phyloP scores from a whole-genome alignment of 2,113 vertebrate species.

The Alligator mississippiensis region DNA sequence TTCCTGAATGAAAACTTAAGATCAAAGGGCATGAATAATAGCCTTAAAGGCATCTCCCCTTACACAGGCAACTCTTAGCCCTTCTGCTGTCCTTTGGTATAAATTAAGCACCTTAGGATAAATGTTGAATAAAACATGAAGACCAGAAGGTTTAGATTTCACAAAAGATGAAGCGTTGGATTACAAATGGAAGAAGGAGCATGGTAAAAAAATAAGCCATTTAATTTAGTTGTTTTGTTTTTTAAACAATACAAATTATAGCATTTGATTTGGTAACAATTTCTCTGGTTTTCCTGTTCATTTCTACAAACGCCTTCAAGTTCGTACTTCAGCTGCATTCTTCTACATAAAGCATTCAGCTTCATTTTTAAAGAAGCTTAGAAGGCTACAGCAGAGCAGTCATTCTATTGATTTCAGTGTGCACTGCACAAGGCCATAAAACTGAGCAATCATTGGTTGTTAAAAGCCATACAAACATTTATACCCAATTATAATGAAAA shows the following conservation, averaged over 20 bases:
- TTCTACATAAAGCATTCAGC: conserved; percentile 27
- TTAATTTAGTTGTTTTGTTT: conserved; percentile 48
- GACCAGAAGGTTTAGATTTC: conserved; percentile 69
- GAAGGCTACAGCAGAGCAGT: conserved; percentile 58
- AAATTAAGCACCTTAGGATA: conserved; percentile 74
- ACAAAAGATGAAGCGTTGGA: conserved; percentile 61
- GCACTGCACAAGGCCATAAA: conserved; percentile 70
- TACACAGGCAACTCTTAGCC: conserved; percentile 57
- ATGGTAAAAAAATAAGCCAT: conserved; percentile 63
- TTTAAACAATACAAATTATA: conserved; percentile 42
- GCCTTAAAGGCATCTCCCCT: conserved; percentile 61
- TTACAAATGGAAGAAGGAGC: conserved; percentile 62
- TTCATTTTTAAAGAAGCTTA: conserved; percentile 35
- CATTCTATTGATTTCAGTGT: conserved; percentile 67
- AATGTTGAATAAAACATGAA: conserved; percentile 67
- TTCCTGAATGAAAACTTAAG: conserved; percentile 57
- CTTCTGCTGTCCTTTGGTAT: conserved; percentile 62
- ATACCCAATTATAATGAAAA: conserved; percentile 73
- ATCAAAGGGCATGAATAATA: conserved; percentile 69
- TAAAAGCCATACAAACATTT: conserved; percentile 70
- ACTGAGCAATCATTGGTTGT: conserved; percentile 69
- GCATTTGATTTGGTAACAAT: conserved; percentile 34
- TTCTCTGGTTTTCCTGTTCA: not conserved
- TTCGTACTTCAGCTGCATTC: conserved; percentile 37
- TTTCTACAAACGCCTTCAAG: conserved; percentile 26